These are phyloP conservation scores for Conistra vaccinii DNA, from an alignment of 2,888 invertebrate genomes.

Conservation along the genomic window DNA sequence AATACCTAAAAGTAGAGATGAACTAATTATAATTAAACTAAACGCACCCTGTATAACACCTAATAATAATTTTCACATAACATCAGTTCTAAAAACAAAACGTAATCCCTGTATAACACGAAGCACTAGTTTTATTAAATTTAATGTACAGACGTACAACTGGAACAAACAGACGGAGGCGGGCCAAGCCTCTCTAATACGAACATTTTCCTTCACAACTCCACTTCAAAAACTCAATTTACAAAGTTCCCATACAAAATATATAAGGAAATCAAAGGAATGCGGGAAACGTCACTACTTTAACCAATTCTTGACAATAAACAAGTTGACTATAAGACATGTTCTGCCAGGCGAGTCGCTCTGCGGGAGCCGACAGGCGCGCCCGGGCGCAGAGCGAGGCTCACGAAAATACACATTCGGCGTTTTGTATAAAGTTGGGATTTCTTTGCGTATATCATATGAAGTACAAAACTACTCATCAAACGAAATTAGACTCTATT, in stretches of 20 bases:
- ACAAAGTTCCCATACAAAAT: constrained; percentile 66
- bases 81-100: constrained; percentile 34
- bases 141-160: constrained; percentile 27
- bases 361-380: constrained; percentile 76
- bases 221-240: constrained; percentile 64
- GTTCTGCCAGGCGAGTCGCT: constrained; percentile 75
- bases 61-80: constrained; percentile 1
- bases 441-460: constrained; percentile 65
- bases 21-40: neutral
- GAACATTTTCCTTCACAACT: constrained; percentile 52
- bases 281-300: constrained; percentile 70
- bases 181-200: constrained; percentile 44
- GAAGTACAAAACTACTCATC: constrained; percentile 56
- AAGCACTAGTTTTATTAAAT: constrained; percentile 50
- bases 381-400: constrained; percentile 51
- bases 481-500: constrained; percentile 58
- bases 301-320: constrained; percentile 81
- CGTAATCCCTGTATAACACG: constrained; percentile 9
- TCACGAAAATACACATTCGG: constrained; percentile 65
- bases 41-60: neutral
- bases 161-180: constrained; percentile 39
- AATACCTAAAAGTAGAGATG: neutral
- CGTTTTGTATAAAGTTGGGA: constrained; percentile 66
- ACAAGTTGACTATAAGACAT: constrained; percentile 80
- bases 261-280: constrained; percentile 72